Conservation (phyloP, 2,888 invertebrate genomes). For the Stramonita haemastoma region DNA sequence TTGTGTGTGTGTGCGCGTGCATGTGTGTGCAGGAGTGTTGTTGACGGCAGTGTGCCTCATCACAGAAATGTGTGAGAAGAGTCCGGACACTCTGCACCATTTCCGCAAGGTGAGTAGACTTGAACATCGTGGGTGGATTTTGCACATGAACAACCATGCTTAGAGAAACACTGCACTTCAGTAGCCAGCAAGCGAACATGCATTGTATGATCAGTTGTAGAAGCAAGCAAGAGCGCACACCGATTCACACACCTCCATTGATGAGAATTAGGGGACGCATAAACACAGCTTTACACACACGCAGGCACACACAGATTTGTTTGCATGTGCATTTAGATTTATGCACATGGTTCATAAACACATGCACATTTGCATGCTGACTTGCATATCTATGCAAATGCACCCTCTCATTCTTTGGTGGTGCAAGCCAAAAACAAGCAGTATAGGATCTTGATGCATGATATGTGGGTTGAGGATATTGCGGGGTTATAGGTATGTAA, state of each 20-base stretch:
- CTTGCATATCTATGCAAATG: neutral
- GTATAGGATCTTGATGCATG: no score
- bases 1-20: neutral
- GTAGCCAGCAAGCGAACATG: neutral
- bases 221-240: neutral
- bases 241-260: neutral
- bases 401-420: no score
- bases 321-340: neutral
- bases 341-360: neutral
- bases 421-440: no score
- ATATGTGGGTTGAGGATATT: no score
- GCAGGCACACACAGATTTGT: neutral
- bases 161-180: neutral
- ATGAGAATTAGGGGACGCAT: no score
- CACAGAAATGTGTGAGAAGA: slow-evolving; percentile 99
- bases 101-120: slow-evolving; percentile 92
- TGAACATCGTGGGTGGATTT: neutral
- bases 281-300: neutral
- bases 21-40: slow-evolving; percentile 85
- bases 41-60: slow-evolving; percentile 98
- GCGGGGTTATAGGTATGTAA: no score
- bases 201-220: neutral
- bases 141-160: neutral
- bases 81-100: slow-evolving; percentile 96
- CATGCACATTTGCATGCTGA: neutral